Conservation (phyloP, 37 sponge, comb jelly and placozoan genomes). For the Oopsacas minuta region DNA sequence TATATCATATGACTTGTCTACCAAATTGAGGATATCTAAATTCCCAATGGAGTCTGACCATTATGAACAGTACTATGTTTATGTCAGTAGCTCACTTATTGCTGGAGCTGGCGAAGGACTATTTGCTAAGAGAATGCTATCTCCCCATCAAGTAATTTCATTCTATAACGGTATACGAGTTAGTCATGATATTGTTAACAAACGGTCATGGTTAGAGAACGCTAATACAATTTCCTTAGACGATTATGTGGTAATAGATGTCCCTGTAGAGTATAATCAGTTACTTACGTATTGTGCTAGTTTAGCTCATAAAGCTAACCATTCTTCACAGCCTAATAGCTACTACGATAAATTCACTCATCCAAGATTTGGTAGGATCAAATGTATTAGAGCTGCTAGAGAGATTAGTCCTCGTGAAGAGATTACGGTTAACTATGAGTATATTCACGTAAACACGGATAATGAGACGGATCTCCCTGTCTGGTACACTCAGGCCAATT, state of each 20-base stretch:
- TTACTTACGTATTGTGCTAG: constrained; percentile 32
- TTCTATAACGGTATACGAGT: constrained; percentile 58
- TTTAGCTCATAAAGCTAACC: constrained; percentile 66
- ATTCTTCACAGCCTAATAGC: constrained; percentile 42
- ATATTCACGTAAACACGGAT: constrained; percentile 32
- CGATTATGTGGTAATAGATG: constrained; percentile 39
- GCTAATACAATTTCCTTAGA: constrained; percentile 45
- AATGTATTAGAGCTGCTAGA: constrained; percentile 35
- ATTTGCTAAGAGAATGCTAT: constrained; percentile 34
- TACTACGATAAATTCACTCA: constrained; percentile 35
- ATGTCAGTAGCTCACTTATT: constrained; percentile 26
- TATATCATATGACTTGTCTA: constrained; percentile 26
- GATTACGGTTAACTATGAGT: constrained; percentile 50
- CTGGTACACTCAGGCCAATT: constrained; percentile 23
- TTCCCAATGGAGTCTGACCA: constrained; percentile 33
- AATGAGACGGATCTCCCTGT: constrained; percentile 30
- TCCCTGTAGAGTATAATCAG: constrained; percentile 23
- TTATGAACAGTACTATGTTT: constrained; percentile 42
- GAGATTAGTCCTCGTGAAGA: constrained; percentile 31
- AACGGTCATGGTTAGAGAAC: constrained; percentile 39
- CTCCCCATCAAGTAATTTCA: constrained; percentile 28
- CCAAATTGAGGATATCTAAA: background rate
- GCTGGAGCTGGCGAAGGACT: constrained; percentile 45
- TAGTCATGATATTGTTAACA: constrained; percentile 41
- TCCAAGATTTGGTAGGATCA: constrained; percentile 58